These are phyloP conservation scores for Drosophila orosa DNA, from an alignment of 1,140 invertebrate species.

Conservation along the genomic window DNA sequence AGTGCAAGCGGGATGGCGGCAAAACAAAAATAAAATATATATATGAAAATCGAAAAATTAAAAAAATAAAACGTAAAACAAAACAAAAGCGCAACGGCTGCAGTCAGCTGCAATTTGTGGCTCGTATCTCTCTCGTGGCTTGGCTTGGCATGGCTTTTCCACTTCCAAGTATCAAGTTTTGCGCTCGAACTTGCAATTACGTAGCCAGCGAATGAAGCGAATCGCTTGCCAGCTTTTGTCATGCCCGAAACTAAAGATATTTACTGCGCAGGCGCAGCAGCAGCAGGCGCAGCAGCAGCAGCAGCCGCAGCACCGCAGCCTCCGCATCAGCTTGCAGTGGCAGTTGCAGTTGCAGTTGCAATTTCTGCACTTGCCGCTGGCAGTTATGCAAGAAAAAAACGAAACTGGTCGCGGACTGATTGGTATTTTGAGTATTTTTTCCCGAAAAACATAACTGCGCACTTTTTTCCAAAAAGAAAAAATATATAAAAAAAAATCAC, in stretches of 20 bases:
- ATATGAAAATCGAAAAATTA: constrained; percentile 10
- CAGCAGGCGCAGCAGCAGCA: constrained; percentile 20
- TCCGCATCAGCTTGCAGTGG: constrained; percentile 49
- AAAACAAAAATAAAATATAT: constrained; percentile 33
- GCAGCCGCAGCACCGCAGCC: constrained; percentile 19
- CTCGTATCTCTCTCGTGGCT: constrained; percentile 28
- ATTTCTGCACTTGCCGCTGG: constrained; percentile 31
- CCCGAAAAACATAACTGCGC: constrained; percentile 50
- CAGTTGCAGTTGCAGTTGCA: constrained; percentile 43
- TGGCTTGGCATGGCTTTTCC: constrained; percentile 27
- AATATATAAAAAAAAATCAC: background rate
- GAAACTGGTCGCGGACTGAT: constrained; percentile 63
- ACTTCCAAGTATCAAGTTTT: constrained; percentile 61
- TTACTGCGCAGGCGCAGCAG: constrained; percentile 60
- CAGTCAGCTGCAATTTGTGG: constrained; percentile 76
- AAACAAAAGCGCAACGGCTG: constrained; percentile 31
- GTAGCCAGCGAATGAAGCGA: constrained; percentile 67
- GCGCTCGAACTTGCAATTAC: constrained; percentile 75
- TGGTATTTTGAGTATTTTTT: constrained; percentile 44
- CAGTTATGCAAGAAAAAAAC: constrained; percentile 72
- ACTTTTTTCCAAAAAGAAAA: constrained; percentile 18
- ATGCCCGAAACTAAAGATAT: constrained; percentile 70
- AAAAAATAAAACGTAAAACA: background rate
- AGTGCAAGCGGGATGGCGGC: constrained; percentile 39
- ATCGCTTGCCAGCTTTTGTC: constrained; percentile 69